A percentile compares a stretch with the other conserved stretches of the same genome.
phyloP scores from a whole-genome alignment of 2,888 invertebrate genomes.

The Cephus spinipes region DNA sequence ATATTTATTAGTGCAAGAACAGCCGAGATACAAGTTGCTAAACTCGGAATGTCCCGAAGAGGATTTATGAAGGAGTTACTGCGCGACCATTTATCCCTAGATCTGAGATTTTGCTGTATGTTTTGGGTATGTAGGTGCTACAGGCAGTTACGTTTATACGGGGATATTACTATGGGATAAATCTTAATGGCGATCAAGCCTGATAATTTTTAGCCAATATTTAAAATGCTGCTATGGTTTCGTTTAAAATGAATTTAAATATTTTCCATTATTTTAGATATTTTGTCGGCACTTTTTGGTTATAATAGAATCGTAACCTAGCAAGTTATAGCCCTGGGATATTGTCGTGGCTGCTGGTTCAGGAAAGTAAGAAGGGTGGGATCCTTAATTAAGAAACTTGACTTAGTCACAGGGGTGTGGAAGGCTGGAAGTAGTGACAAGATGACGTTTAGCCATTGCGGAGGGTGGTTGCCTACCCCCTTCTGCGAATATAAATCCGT shows the following conservation, averaged over 20 bases:
- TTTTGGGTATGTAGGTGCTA: neutral
- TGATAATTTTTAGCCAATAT: too few relatives aligned
- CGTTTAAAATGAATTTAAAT: neutral
- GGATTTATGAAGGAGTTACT: slow-evolving; percentile 22
- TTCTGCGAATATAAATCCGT: slow-evolving; percentile 53
- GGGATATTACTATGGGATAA: too few relatives aligned
- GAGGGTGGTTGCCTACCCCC: slow-evolving; percentile 26
- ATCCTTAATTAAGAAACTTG: slow-evolving; percentile 54
- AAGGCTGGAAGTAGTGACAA: slow-evolving; percentile 30
- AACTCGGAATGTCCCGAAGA: slow-evolving; percentile 13
- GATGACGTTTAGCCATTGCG: slow-evolving; percentile 36
- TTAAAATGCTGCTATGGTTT: too few relatives aligned
- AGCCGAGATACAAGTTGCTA: slow-evolving; percentile 20
- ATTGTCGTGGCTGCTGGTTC: neutral
- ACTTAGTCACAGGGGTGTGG: slow-evolving; percentile 34
- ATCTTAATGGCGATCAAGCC: too few relatives aligned
- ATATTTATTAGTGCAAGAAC: too few relatives aligned
- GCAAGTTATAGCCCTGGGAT: neutral
- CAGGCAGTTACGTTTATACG: neutral
- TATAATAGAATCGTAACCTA: neutral
- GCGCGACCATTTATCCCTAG: slow-evolving; percentile 7
- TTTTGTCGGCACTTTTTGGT: neutral
- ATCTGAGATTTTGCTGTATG: slow-evolving; percentile 4
- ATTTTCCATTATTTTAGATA: neutral
- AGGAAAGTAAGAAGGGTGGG: slow-evolving; percentile 19